These are phyloP conservation scores for Halyomorpha halys DNA, from an alignment of 1,140 invertebrate species.

Conservation along the genomic window DNA sequence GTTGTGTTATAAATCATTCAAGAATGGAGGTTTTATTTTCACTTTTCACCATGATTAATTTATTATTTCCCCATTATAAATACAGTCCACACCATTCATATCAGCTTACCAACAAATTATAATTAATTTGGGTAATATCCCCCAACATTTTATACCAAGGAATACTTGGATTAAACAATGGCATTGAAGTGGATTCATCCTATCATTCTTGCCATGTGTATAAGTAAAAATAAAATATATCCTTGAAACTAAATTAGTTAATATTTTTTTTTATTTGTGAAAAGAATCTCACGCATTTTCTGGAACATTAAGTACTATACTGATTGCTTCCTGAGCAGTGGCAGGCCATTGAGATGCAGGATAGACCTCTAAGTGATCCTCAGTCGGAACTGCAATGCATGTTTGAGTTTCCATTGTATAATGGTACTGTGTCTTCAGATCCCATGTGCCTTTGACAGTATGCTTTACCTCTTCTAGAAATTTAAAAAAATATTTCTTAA, in stretches of 20 bases:
- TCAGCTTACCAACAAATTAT: no score
- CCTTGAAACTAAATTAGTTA: not conserved
- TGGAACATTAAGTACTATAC: slow-evolving; percentile 31
- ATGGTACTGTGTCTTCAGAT: slow-evolving; percentile 47
- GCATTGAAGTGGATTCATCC: no score
- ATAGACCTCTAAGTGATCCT: slow-evolving; percentile 55
- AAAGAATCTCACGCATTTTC: slow-evolving; percentile 31
- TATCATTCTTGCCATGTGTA: no score
- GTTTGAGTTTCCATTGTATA: slow-evolving; percentile 58
- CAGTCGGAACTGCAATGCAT: slow-evolving; percentile 48
- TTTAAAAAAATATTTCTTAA: slow-evolving; percentile 34
- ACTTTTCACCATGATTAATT: no score
- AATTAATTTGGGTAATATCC: no score
- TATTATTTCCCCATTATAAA: no score
- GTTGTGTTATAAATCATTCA: no score
- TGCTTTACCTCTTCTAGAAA: slow-evolving; percentile 31
- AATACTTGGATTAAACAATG: no score
- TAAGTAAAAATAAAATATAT: no score
- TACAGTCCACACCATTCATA: no score
- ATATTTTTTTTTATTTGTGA: not conserved
- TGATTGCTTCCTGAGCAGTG: slow-evolving; percentile 29
- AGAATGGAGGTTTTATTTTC: no score
- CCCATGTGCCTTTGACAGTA: slow-evolving; percentile 42
- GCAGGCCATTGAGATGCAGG: slow-evolving; percentile 39
- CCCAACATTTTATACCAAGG: no score